A percentile compares a stretch with the other conserved stretches of the same genome.
phyloP scores from a whole-genome alignment of 2,113 vertebrate species.

The Mungos mungo region DNA sequence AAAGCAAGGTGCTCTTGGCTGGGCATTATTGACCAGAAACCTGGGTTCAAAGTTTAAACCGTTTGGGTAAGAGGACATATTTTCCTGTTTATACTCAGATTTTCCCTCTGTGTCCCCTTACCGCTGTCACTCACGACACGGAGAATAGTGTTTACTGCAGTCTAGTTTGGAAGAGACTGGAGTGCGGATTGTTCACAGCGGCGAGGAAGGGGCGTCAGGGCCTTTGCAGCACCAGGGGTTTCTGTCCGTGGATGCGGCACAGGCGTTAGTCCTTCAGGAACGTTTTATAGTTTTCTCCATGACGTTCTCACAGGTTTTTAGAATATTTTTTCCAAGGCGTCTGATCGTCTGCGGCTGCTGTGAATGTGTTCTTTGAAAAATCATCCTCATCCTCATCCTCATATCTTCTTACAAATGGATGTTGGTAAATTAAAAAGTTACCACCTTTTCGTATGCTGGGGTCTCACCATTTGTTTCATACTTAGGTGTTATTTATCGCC shows the following conservation, averaged over 20 bases:
- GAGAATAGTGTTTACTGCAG: background rate
- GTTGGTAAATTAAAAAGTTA: background rate
- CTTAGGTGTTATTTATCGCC: background rate
- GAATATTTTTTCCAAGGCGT: background rate
- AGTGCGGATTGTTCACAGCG: background rate
- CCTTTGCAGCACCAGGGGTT: background rate
- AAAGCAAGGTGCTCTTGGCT: background rate
- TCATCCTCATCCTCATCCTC: background rate
- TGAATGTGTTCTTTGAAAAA: constrained; percentile 2
- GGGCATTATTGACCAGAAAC: background rate
- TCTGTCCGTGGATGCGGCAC: background rate
- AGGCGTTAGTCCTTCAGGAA: background rate
- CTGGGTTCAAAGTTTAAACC: background rate
- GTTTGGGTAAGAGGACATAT: background rate
- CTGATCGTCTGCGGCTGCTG: background rate
- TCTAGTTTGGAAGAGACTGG: constrained; percentile 21
- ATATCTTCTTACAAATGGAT: background rate
- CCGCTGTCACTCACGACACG: background rate
- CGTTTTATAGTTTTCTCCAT: background rate
- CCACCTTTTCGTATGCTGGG: background rate
- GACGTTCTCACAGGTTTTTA: background rate
- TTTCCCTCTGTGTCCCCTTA: background rate
- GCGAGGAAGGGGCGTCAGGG: background rate
- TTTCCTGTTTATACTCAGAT: background rate
- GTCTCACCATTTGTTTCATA: background rate